Conservation (phyloP, 2,113 vertebrate species). For the Beaufortia kweichowensis region DNA sequence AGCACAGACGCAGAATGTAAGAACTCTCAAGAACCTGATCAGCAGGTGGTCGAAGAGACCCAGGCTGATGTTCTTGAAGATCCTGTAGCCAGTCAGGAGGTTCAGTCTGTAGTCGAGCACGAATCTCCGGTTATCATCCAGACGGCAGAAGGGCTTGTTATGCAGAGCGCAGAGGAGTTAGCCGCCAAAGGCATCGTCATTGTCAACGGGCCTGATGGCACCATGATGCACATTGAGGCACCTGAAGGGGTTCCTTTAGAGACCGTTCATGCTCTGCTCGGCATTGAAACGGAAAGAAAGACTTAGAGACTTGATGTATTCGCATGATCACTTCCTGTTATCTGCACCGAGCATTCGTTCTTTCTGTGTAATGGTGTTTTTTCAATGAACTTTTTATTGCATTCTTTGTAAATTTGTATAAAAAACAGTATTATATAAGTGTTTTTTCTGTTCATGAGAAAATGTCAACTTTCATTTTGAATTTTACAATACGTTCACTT, state of each 20-base stretch:
- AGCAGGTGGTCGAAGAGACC: not conserved
- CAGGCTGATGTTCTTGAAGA: conserved; percentile 49
- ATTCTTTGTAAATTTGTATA: conserved; percentile 70
- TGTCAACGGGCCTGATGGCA: conserved; percentile 71
- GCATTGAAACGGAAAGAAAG: conserved; percentile 70
- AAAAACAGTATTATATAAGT: conserved; percentile 50
- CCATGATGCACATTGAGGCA: conserved; percentile 76
- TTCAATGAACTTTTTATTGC: conserved; percentile 71
- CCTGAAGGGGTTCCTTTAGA: conserved; percentile 76
- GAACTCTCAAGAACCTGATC: conserved; percentile 27
- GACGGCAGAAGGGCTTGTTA: conserved; percentile 74
- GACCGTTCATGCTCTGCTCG: conserved; percentile 77
- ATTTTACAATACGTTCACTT: conserved; percentile 26
- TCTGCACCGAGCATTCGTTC: conserved; percentile 54
- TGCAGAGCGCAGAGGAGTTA: conserved; percentile 69
- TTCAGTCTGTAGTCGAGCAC: conserved; percentile 56
- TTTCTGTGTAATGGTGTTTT: conserved; percentile 50
- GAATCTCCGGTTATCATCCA: conserved; percentile 77
- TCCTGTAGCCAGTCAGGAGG: conserved; percentile 67
- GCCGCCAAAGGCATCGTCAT: conserved; percentile 75
- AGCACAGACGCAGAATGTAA: conserved; percentile 17
- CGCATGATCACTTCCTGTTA: conserved; percentile 10
- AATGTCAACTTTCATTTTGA: conserved; percentile 32
- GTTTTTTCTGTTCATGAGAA: conserved; percentile 32
- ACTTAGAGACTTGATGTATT: conserved; percentile 48